Evolutionary conservation across 2,888 invertebrate genomes (phyloP).

Genomic region (Ophioninae sp.): DNA sequence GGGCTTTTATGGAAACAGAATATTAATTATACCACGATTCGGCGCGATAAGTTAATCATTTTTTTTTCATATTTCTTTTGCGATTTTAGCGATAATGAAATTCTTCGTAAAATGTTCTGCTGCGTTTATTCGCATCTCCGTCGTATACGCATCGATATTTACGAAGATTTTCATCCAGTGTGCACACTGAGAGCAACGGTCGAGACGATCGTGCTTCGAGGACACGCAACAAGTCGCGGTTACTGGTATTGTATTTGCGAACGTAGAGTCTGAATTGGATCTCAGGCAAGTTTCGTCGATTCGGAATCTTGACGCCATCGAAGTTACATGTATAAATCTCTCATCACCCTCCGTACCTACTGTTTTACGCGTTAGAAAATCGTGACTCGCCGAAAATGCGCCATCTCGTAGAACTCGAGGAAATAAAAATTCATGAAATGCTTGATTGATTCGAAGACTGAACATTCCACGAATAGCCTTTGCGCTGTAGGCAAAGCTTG

Average conservation of each 20-base stretch:
- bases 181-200: background rate
- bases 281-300: background rate
- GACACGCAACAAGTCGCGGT: background rate
- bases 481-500: too few species aligned
- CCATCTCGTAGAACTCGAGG: background rate
- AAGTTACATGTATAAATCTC: too few species aligned
- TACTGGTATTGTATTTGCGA: background rate
- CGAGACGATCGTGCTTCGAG: background rate
- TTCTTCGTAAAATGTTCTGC: background rate
- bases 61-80: too few species aligned
- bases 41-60: too few species aligned
- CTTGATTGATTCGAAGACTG: background rate
- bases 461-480: too few species aligned
- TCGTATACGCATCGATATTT: conserved; percentile 15
- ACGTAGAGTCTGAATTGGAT: background rate
- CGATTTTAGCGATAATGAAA: conserved; percentile 1
- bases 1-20: too few species aligned
- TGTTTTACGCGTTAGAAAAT: background rate
- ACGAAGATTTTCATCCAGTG: background rate
- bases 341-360: too few species aligned
- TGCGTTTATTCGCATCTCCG: background rate
- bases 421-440: background rate
- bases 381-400: background rate
- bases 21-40: too few species aligned
- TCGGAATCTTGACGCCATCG: background rate